Evolutionary conservation across 1,140 invertebrate genomes (phyloP), one percentile per base, ranked within the genome.

Genomic region (Ganaspis sp.): DNA sequence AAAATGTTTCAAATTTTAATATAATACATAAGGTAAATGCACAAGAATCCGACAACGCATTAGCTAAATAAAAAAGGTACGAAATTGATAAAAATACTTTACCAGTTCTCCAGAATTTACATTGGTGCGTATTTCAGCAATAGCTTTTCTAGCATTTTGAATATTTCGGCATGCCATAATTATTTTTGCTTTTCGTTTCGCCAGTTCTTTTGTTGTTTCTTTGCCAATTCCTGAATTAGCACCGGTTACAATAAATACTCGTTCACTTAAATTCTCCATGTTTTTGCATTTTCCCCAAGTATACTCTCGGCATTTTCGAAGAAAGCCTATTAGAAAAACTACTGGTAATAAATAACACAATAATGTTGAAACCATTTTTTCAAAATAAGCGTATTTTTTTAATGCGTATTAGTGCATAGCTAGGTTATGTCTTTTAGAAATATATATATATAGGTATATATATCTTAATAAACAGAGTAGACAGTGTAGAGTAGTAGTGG

Each of bases 191-290:
- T 93, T 93, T 80, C 94, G 90, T 75, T 90, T 92, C 1, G 92
- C 94, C 11, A 96, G 88, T 74, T 94, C 94, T 69, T 92, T 92
- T 0, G 94, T 94, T 1, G 95, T 95, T 85, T 95, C 95, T 78
- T 95, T 94, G 1, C 96, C 96, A 75, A 97, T 94, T 0, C 96
- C 96, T 74, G 94, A 94, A 88, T 95, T 97, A 1, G 94, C 95
- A 23, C 96, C 96, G 15, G 96, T 97, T 3, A 97, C 93, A 5
- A 97, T 92, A 54, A 94, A 95, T 6, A 94, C 93, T 82, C 94
- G 93, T 1, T 92, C 94, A 73, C 92, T 76, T 4, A 94, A 79
- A 69, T 79, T 89, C 11, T 86, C 85, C 38, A 87, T 84, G 77
- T 84, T 90, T 69, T 86, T 89, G 74, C 90, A 92, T 74, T 74